Evolutionary conservation across 1,140 invertebrate species (phyloP), one percentile per base, ranked within the genome.

Genomic region (Cardiocondyla obscurior): DNA sequence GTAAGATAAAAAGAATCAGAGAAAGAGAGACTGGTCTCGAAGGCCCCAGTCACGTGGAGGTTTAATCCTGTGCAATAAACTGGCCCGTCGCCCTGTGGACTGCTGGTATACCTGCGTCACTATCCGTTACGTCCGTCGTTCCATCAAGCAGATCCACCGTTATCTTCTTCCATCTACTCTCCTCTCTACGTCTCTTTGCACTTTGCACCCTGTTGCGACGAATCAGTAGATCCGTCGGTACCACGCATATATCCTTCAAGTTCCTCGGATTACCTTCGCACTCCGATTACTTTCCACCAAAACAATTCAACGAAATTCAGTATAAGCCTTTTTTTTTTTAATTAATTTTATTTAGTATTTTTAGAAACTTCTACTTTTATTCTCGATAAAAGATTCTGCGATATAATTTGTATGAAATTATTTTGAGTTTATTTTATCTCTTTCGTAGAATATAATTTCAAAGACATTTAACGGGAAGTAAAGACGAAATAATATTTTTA

Each of bases 21-120:
- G 64, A 69, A 19, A 74, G 55, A 22, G 25, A 51, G 42, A 74
- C 51, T 74, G 42, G 82, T 82, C 77, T 86, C 82, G n/a, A 70
- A 88, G 67, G 86, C 55, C 51, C 86, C 86, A 84, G 89, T 90
- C 90, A 90, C 90, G 90, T 87, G 81, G 85, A 82, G 84, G 76
- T 90, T 90, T 89, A 89, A 90, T 90, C 89, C 82, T 28, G 85
- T 82, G 85, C 87, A 90, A 90, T 90, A 90, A 90, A 90, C 89
- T 88, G 83, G 57, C 82, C 79, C 85, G 86, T 88, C 83, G 76
- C 74, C 88, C 74, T 25, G 30, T 55, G 19, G 51, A 65, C 55
- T 39, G 51, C 25, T 46, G 51, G 74, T 84, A 70, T 81, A 87
- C 82, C 84, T 76, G 74, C 79, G 83, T 89, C 83, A 82, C 84